Evolutionary conservation across 2,888 invertebrate genomes (phyloP), one percentile per base, ranked within the genome.

Genomic region (Pyrochroa serraticornis): DNA sequence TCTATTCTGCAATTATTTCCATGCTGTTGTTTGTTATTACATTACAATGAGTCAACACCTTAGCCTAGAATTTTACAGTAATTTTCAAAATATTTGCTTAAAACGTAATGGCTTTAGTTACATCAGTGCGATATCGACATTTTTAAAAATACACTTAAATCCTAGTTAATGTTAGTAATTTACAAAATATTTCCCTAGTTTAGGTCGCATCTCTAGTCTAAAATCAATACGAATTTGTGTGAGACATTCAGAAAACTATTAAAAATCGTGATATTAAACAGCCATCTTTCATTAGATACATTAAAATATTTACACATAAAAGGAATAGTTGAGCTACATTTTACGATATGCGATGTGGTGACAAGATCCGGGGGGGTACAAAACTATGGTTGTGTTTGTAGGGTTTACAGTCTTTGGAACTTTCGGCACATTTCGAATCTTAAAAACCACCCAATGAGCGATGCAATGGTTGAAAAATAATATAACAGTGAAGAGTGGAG

Each of bases 291-390:
- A 43, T 43, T 9, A 43, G 44, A 51, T 58, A 58, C 52, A 58
- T 12, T 46, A 46, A 53, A 41, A 5, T 53, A 53, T 53, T 32
- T 53, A 53, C 35, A 50, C 49, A 47, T 39, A 31, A 34, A 31
- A 50, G 42, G 35, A 50, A 50, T 32, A 42, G 42, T 59, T 59
- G 59, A 59, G 59, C 59, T 59, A 49, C 39, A 47, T 10, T 51
- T 41, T 32, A 55, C 54, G 59, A 59, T 59, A 59, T 59, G 59
- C 59, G 55, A 59, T 50, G 58, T 54, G 49, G 46, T 41, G 53
- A 53, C 34, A 22, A 22, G 22, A 22, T 22, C 5, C 46, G 45
- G 43, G 42, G 44, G 50, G 51, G 46, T 49, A 44, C 34, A 55
- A 54, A 54, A 55, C 39, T 43, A 43, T 43, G 43, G 44, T 38